Evolutionary conservation across 2,888 invertebrate genomes (phyloP), one percentile per base, ranked within the genome.

Genomic region (Nyleta sp.): DNA sequence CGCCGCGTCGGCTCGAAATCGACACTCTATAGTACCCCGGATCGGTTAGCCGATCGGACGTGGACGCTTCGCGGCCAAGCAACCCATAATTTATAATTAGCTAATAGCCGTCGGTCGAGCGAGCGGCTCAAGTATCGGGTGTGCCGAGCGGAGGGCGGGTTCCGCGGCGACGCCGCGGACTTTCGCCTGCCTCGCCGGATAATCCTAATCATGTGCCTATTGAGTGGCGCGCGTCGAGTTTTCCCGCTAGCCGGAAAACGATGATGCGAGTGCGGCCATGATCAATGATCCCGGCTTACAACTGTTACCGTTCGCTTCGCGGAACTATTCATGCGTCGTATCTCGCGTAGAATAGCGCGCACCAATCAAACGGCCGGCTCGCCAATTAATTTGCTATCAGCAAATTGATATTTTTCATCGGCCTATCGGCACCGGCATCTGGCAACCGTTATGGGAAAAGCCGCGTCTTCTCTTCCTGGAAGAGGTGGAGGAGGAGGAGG

Each of bases 61-160:
- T n/a, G n/a, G 65, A 59, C 60, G 60, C 71, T 74, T 65, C 52
- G 55, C 48, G 48, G 52, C 44, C 20, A 11, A 8, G 18, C 40
- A 78, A 67, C 60, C 77, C 68, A 71, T 80, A 82, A 80, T 78
- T 82, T 78, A 67, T 80, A 80, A 80, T 82, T 80, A 75, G 79
- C 74, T 79, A 79, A 80, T 79, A 82, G 80, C 68, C 64, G 57
- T 57, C 60, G 13, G 38, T n/a, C n/a, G n/a, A n/a, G n/a, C n/a
- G n/a, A n/a, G n/a, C n/a, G n/a, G n/a, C n/a, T n/a, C n/a, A n/a
- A n/a, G n/a, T n/a, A n/a, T n/a, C n/a, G n/a, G n/a, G n/a, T n/a
- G n/a, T n/a, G 17, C 35, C 55, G 53, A 48, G 59, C 73, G 52
- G 65, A 8, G 52, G 24, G 11, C 38, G 40, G 18, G 42, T 40